A percentile compares a stretch with the other conserved stretches of the same genome.
Evolutionary conservation across 2,888 invertebrate species (phyloP).

Genomic region (Sphaeridia pumilis): DNA sequence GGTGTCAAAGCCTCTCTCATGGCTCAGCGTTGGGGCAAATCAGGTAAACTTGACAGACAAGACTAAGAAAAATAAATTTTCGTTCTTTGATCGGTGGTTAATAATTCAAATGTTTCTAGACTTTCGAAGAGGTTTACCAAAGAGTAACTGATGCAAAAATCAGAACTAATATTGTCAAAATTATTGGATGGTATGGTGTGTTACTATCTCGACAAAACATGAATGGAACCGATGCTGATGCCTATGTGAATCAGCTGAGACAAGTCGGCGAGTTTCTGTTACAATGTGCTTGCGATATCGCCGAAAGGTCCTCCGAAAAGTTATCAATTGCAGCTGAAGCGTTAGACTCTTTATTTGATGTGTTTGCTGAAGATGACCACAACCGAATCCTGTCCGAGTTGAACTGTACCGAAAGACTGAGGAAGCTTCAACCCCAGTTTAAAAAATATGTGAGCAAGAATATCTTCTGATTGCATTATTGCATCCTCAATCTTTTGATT

Average conservation of each 20-base stretch:
- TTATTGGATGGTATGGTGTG: constrained; percentile 26
- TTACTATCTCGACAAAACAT: constrained; percentile 13
- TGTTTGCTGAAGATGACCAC: constrained; percentile 64
- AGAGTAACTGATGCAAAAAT: constrained; percentile 20
- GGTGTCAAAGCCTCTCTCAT: constrained; percentile 45
- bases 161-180: constrained; percentile 28
- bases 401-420: constrained; percentile 51
- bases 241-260: constrained; percentile 12
- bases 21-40: constrained; percentile 39
- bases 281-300: constrained; percentile 42
- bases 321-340: constrained; percentile 64
- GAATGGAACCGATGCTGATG: constrained; percentile 4
- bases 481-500: too few species aligned
- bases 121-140: constrained; percentile 25
- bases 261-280: constrained; percentile 48
- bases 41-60: constrained; percentile 46
- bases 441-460: constrained; percentile 55
- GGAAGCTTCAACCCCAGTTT: constrained; percentile 48
- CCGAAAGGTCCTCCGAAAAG: constrained; percentile 50
- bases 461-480: too few species aligned
- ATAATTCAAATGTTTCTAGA: constrained; percentile 12
- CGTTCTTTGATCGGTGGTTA: too few species aligned
- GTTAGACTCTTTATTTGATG: constrained; percentile 60
- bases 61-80: background rate
- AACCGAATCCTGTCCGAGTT: constrained; percentile 53